Conservation (phyloP, 2,888 invertebrate species). For the Frankliniella fusca region DNA sequence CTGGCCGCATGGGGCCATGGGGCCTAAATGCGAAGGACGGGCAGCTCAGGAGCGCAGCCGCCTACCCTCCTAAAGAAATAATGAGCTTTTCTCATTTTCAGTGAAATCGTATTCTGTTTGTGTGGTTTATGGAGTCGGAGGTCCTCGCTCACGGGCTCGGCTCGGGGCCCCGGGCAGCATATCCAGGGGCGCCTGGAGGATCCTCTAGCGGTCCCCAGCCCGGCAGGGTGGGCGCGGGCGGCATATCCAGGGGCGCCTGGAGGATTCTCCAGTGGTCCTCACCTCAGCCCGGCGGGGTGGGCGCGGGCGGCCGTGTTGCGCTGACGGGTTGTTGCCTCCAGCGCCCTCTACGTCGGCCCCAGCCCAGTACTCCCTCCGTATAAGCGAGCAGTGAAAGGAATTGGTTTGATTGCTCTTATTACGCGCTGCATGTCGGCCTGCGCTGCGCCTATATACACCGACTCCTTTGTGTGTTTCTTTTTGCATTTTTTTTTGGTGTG, state of each 20-base stretch:
- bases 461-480: not conserved
- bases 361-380: not conserved
- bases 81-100: not conserved
- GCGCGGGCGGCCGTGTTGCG: too few species aligned
- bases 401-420: slow-evolving; percentile 26
- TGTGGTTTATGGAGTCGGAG: not conserved
- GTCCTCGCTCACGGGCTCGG: not conserved
- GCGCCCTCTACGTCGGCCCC: not conserved
- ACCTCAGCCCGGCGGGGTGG: too few species aligned
- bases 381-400: slow-evolving; percentile 1
- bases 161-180: not conserved
- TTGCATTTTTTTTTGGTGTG: not conserved
- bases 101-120: not conserved
- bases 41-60: not conserved
- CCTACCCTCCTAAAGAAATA: not conserved
- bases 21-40: slow-evolving; percentile 7
- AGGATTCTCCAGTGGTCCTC: too few species aligned
- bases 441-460: not conserved
- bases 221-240: too few species aligned
- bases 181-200: not conserved
- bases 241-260: not conserved
- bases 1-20: not conserved
- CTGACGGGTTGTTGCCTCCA: not conserved
- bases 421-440: not conserved
- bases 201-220: too few species aligned